Evolutionary conservation across 2,113 vertebrate species (phyloP).

Genomic region (Ariopsis seemanni): DNA sequence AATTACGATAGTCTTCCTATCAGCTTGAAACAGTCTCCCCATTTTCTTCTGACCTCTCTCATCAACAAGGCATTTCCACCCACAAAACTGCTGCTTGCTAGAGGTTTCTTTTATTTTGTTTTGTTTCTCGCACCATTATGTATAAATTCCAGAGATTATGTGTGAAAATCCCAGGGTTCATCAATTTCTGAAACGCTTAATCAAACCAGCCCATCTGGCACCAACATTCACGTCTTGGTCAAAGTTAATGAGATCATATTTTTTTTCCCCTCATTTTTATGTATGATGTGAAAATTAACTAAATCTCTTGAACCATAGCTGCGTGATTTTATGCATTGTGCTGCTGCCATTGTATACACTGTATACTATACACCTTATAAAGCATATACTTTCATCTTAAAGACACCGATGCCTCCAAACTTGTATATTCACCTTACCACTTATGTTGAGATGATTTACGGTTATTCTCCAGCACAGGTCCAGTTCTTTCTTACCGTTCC

Average conservation of each 20-base stretch:
- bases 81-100: background rate
- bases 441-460: conserved; percentile 27
- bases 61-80: background rate
- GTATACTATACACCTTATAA: background rate
- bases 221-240: background rate
- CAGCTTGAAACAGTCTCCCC: background rate
- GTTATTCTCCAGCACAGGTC: background rate
- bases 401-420: conserved; percentile 24
- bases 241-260: background rate
- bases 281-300: background rate
- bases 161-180: background rate
- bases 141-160: background rate
- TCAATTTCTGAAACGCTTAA: background rate
- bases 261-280: background rate
- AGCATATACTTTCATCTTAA: conserved; percentile 8
- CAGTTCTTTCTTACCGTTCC: background rate
- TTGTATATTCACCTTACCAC: background rate
- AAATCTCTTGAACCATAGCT: background rate
- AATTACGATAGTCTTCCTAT: background rate
- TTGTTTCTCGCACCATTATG: background rate
- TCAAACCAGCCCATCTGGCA: background rate
- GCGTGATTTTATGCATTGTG: background rate
- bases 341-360: background rate
- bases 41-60: background rate
- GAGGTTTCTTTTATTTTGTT: background rate